These are phyloP conservation scores for Platalea minor DNA, from an alignment of 2,797 vertebrate genomes.

Conservation along the genomic window DNA sequence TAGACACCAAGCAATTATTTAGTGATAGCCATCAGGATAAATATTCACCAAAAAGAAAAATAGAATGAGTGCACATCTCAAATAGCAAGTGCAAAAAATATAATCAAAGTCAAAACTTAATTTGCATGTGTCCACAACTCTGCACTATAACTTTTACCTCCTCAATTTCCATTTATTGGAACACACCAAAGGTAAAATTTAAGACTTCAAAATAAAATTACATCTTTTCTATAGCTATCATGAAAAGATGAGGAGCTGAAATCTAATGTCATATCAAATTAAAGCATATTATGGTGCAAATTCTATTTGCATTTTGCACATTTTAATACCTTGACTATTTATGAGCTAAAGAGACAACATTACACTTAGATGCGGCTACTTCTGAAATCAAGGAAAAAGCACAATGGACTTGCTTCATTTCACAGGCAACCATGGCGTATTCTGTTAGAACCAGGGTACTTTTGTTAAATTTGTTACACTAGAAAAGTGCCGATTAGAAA, in stretches of 20 bases:
- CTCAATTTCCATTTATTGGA: slow-evolving; percentile 61
- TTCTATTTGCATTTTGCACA: slow-evolving; percentile 32
- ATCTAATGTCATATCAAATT: slow-evolving; percentile 63
- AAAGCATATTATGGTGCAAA: slow-evolving; percentile 42
- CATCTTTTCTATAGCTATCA: slow-evolving; percentile 66
- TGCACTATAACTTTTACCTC: slow-evolving; percentile 50
- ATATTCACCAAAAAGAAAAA: slow-evolving; percentile 44
- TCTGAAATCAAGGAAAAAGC: not conserved
- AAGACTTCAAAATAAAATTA: slow-evolving; percentile 71
- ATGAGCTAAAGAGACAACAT: not conserved
- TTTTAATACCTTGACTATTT: slow-evolving; percentile 28
- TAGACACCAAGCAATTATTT: slow-evolving; percentile 75
- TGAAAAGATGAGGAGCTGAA: slow-evolving; percentile 54
- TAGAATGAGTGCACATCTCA: slow-evolving; percentile 44
- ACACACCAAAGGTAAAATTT: slow-evolving; percentile 65
- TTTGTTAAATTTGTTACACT: not conserved
- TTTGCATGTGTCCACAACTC: slow-evolving; percentile 74
- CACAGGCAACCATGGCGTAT: rapidly evolving
- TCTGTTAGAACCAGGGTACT: not conserved
- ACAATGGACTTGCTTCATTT: not conserved
- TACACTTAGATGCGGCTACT: not conserved
- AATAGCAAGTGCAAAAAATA: slow-evolving; percentile 48
- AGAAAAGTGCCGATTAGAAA: not conserved
- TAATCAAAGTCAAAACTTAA: slow-evolving; percentile 77
- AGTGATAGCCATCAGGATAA: slow-evolving; percentile 65